Conservation (phyloP, 2,113 vertebrate species). For the Vidua chalybeata region DNA sequence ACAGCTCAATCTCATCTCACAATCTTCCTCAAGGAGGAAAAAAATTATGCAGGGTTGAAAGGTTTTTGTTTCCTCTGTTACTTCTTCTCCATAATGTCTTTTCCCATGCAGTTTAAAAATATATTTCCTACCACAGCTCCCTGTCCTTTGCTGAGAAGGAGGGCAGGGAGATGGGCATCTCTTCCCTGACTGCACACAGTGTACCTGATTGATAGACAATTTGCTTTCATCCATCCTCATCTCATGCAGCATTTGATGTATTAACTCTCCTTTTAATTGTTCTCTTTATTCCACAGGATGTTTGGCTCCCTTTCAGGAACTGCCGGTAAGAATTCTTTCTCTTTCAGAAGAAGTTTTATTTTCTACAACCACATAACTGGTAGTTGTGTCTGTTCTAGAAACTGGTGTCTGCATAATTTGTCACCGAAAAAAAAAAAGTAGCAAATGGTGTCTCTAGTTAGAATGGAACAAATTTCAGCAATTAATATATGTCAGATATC, state of each 20-base stretch:
- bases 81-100: background rate
- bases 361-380: background rate
- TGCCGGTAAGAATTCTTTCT: conserved; percentile 4
- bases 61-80: background rate
- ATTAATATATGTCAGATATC: background rate
- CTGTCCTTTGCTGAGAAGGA: background rate
- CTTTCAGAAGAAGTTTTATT: background rate
- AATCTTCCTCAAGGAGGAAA: background rate
- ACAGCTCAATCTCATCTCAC: background rate
- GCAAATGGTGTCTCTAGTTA: background rate
- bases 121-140: background rate
- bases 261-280: background rate
- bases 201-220: background rate
- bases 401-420: background rate
- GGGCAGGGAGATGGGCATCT: background rate
- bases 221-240: background rate
- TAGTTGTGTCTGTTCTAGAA: background rate
- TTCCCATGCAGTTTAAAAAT: background rate
- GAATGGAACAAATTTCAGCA: background rate
- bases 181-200: background rate
- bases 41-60: background rate
- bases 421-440: background rate
- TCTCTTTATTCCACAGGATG: conserved; percentile 20
- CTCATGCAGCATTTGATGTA: background rate
- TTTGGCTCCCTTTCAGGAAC: conserved; percentile 7